Evolutionary conservation across 1,140 invertebrate genomes (phyloP).

Genomic region (Anastrepha ludens): DNA sequence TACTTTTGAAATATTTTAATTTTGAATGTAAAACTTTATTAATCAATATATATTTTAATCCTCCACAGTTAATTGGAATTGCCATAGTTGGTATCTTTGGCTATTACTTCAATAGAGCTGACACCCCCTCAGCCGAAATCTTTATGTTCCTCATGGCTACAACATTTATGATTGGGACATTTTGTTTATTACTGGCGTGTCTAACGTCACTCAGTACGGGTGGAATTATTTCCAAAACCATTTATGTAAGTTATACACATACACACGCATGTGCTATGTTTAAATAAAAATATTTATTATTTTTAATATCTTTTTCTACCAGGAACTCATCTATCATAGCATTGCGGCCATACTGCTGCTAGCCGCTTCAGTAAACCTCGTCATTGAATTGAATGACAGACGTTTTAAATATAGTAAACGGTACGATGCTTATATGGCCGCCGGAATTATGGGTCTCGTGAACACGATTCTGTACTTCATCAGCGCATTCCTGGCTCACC

Average conservation of each 20-base stretch:
- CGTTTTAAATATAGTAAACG: slow-evolving; percentile 73
- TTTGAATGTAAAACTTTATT: no score
- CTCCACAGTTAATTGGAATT: slow-evolving; percentile 81
- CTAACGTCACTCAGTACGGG: slow-evolving; percentile 85
- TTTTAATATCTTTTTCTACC: slow-evolving; percentile 64
- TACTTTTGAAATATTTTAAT: no score
- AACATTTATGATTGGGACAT: slow-evolving; percentile 85
- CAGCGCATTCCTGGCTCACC: slow-evolving; percentile 84
- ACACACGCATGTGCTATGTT: background rate
- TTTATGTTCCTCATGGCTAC: slow-evolving; percentile 81
- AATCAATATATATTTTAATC: no score
- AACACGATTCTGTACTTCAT: slow-evolving; percentile 82
- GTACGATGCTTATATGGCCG: slow-evolving; percentile 80
- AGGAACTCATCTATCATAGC: slow-evolving; percentile 88
- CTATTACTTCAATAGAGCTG: slow-evolving; percentile 77
- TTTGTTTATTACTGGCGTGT: slow-evolving; percentile 83
- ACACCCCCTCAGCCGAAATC: slow-evolving; percentile 75
- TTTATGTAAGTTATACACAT: slow-evolving; percentile 83
- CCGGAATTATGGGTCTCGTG: slow-evolving; percentile 83
- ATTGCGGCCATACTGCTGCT: slow-evolving; percentile 82
- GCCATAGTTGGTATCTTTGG: slow-evolving; percentile 82
- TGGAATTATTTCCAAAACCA: slow-evolving; percentile 87
- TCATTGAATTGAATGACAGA: slow-evolving; percentile 77
- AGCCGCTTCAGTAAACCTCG: slow-evolving; percentile 79
- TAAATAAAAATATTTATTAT: no score